These are phyloP conservation scores for Mus spicilegus DNA, from an alignment of 2,113 vertebrate genomes.

Conservation along the genomic window DNA sequence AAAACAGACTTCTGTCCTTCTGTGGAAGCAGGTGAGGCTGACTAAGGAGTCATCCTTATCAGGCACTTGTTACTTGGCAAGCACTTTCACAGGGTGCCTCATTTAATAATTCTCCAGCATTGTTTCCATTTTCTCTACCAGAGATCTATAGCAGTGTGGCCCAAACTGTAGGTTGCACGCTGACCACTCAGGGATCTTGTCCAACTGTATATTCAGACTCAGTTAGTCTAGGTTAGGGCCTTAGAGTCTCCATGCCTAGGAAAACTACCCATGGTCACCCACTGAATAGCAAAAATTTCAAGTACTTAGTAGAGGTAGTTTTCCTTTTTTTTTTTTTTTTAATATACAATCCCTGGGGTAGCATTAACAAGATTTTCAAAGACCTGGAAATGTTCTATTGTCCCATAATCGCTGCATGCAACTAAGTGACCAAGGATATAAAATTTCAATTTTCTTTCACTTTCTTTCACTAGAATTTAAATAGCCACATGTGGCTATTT, in stretches of 20 bases:
- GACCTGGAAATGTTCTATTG: no score
- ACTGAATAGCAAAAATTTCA: not conserved
- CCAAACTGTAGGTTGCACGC: not conserved
- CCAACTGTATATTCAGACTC: not conserved
- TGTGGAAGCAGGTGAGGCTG: not conserved
- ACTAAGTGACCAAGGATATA: not conserved
- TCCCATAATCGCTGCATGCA: not conserved
- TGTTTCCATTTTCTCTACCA: not conserved
- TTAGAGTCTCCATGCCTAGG: not conserved
- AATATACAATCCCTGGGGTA: not conserved
- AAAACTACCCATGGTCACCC: not conserved
- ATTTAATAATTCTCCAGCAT: not conserved
- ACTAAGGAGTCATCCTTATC: not conserved
- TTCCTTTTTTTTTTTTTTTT: not conserved
- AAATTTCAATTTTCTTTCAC: not conserved
- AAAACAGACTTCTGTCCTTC: not conserved
- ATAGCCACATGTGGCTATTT: not conserved
- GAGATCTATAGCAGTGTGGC: not conserved
- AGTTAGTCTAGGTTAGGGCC: not conserved
- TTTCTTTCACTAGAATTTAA: not conserved
- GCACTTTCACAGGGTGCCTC: not conserved
- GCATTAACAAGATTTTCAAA: not conserved
- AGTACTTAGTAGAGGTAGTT: not conserved
- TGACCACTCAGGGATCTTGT: not conserved
- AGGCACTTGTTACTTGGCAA: not conserved